phyloP scores from a whole-genome alignment of 2,113 vertebrate species.

The Scalopus aquaticus region DNA sequence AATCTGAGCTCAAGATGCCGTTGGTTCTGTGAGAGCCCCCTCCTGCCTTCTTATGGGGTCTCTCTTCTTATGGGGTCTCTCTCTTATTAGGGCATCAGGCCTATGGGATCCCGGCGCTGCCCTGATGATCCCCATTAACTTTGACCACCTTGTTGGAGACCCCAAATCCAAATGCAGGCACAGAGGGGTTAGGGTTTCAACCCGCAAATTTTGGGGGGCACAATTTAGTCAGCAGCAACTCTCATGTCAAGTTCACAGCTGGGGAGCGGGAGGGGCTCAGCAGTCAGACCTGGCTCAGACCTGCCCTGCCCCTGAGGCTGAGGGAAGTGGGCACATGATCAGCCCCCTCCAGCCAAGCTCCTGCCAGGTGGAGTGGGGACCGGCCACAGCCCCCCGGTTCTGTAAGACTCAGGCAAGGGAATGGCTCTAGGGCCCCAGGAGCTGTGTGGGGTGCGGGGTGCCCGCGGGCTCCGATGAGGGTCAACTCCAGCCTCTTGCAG shows the following conservation, averaged over 20 bases:
- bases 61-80: neutral
- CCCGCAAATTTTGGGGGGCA: neutral
- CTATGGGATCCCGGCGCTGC: too few species aligned
- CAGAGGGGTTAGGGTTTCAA: too few species aligned
- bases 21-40: neutral
- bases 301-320: neutral
- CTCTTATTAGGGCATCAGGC: fast-evolving
- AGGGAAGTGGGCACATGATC: neutral
- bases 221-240: neutral
- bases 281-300: neutral
- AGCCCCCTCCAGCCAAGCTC: neutral
- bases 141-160: neutral
- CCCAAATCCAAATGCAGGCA: fast-evolving
- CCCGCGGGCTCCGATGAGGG: too few species aligned
- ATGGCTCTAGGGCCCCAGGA: neutral
- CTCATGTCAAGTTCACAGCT: neutral
- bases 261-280: neutral
- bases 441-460: too few species aligned
- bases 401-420: neutral
- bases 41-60: neutral
- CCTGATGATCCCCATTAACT: neutral
- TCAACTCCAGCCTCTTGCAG: neutral
- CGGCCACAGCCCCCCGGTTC: too few species aligned
- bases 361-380: neutral
- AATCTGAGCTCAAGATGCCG: neutral